A percentile compares a stretch with the other conserved stretches of the same genome.
Evolutionary conservation across 37 sponge, comb jelly and placozoan species (phyloP).

Genomic region (Axinella damicornis): DNA sequence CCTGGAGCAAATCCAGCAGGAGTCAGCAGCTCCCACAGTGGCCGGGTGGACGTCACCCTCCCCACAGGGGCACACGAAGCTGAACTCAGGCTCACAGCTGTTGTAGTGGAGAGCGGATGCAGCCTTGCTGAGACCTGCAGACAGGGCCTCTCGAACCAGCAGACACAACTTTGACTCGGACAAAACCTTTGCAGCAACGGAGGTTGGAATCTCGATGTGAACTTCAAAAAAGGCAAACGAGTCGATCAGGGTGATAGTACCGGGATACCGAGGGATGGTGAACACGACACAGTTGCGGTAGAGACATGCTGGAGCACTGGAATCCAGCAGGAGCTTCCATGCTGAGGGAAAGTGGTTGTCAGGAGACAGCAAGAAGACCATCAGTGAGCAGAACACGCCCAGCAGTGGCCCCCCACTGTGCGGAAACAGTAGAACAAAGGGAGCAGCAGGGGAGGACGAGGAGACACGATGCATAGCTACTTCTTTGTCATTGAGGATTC

Average conservation of each 20-base stretch:
- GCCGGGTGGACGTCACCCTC: background rate
- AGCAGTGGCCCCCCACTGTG: conserved; percentile 8
- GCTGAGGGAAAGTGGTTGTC: background rate
- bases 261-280: conserved; percentile 4
- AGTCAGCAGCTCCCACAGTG: background rate
- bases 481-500: background rate
- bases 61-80: conserved; percentile 9
- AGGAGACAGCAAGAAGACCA: conserved; percentile 1
- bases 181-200: too few relatives aligned
- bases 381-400: conserved; percentile 8
- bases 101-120: background rate
- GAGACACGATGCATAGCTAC: background rate
- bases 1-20: background rate
- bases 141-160: too few relatives aligned
- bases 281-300: conserved; percentile 25
- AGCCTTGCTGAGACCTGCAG: background rate
- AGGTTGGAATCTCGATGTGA: background rate
- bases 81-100: background rate
- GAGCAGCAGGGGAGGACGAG: background rate
- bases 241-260: conserved; percentile 17
- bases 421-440: conserved; percentile 3
- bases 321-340: conserved; percentile 15
- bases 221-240: conserved; percentile 21
- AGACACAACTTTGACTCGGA: background rate
- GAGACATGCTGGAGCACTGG: background rate